Base-by-base conservation (phyloP, 1,140 invertebrate species). In the Oryctes rhinoceros region DNA sequence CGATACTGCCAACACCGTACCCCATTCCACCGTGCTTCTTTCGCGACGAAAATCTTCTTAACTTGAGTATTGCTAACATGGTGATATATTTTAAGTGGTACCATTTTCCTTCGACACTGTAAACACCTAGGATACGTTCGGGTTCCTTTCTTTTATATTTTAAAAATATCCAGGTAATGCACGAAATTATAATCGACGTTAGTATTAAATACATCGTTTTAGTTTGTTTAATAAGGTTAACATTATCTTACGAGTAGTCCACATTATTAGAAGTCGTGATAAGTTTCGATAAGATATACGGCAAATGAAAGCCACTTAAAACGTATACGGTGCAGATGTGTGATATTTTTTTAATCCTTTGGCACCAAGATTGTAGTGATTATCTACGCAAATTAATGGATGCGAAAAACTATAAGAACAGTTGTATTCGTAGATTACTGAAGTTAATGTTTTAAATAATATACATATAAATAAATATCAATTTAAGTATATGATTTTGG, bases 151-250 rank as follows among this genome's bases (percentile, higher is more conserved):
- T 24, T 30, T 67, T 24, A 30, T 35, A 3, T 24, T 67, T 67
- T 67, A 67, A 67, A 67, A 18, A 67, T 67, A 67, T 67, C 65
- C 65, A 67, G 6, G 65, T 35, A 30, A 67, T 67, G 65, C 10
- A 67, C 10, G 65, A 67, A 30, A 67, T 24, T 24, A 67, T 9
- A 67, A 67, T 67, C 65, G 65, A 67, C 20, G 65, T 67, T 67
- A 67, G 24, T 67, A 67, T 11, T 18, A 67, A 24, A 67, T 67
- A 67, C 65, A 67, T 67, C 20, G 18, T 35, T 67, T 11, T 24
- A 67, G 65, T 0, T 67, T 30, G 5, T 24, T 67, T 67, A 67
- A 11, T 18, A 67, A 67, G 1, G 15, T 1, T 18, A 1, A 24
- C 7, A 35, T 65, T 3, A 6, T 11, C 3, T 67, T 67, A 20